Conservation (phyloP, 2,888 invertebrate species). For the Ferrisia virgata region DNA sequence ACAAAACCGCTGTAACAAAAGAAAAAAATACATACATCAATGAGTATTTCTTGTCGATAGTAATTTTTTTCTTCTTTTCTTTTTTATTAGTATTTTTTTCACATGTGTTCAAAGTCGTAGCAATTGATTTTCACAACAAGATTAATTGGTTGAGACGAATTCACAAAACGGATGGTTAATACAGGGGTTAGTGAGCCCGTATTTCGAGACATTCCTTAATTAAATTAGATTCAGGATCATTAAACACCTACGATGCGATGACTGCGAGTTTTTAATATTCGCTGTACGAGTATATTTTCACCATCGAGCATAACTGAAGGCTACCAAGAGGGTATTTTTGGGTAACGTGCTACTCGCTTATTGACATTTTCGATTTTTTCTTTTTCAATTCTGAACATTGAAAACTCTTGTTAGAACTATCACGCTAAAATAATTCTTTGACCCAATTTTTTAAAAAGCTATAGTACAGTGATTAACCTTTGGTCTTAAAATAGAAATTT, state of each 20-base stretch:
- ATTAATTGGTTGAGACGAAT: neutral
- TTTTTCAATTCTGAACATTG: no score
- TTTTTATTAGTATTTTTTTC: neutral
- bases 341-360: neutral
- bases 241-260: conserved; percentile 1
- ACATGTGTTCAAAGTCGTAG: neutral
- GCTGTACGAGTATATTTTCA: neutral
- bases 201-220: neutral
- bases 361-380: no score
- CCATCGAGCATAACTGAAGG: neutral
- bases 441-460: no score
- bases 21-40: neutral
- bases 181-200: conserved; percentile 9
- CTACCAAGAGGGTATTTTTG: neutral
- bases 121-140: neutral
- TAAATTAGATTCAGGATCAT: neutral
- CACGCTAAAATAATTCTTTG: no score
- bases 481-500: no score
- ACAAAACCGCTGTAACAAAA: conserved; percentile 69
- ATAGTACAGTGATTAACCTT: no score
- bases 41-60: neutral
- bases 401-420: no score
- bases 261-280: neutral
- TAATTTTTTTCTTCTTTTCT: neutral
- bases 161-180: neutral